Conservation (phyloP, 2,113 vertebrate genomes). For the rat (Rattus norvegicus) region GRCr8 NC_086030.1:16500001-16500500, state of each 20-base stretch:
- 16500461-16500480: slow-evolving; percentile 79
- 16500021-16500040: slow-evolving; percentile 55
- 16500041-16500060: slow-evolving; percentile 76
- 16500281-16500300: slow-evolving; percentile 62
- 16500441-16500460: slow-evolving; percentile 79
- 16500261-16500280: slow-evolving; percentile 37
- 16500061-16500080: slow-evolving; percentile 38
- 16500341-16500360: slow-evolving; percentile 67
- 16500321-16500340: slow-evolving; percentile 65
- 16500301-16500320: slow-evolving; percentile 67
- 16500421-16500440: slow-evolving; percentile 79
- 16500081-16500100: slow-evolving; percentile 57
- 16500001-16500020: slow-evolving; percentile 72
- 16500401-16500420: slow-evolving; percentile 82
- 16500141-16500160: background rate
- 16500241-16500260: slow-evolving; percentile 61
- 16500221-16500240: slow-evolving; percentile 62
- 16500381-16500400: slow-evolving; percentile 80
- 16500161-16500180: slow-evolving; percentile 50
- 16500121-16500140: slow-evolving; percentile 22
- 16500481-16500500: slow-evolving; percentile 80
- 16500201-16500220: slow-evolving; percentile 73
- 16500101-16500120: background rate
- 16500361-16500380: slow-evolving; percentile 75
- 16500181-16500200: slow-evolving; percentile 61